A percentile compares a stretch with the other conserved stretches of the same genome.
Evolutionary conservation across 2,888 invertebrate genomes (phyloP).

Genomic region (Plebejus melissa): DNA sequence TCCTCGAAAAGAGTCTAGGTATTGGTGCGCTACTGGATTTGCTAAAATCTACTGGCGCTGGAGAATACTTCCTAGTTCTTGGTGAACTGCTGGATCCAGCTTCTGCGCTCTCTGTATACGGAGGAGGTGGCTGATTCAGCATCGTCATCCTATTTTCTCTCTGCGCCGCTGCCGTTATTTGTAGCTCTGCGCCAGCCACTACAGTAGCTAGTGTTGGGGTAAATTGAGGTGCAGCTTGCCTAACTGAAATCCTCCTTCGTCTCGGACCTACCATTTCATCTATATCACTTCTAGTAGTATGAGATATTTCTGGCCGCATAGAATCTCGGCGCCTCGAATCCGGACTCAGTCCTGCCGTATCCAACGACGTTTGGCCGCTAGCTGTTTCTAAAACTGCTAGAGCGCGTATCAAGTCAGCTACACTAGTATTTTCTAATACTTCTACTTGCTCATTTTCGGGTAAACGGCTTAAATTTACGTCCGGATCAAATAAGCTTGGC

Average conservation of each 20-base stretch:
- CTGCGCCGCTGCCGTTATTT: slow-evolving; percentile 64
- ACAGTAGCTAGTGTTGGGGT: slow-evolving; percentile 71
- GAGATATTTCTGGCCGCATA: slow-evolving; percentile 55
- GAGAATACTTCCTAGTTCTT: slow-evolving; percentile 63
- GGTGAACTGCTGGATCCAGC: slow-evolving; percentile 45
- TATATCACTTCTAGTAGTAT: slow-evolving; percentile 48
- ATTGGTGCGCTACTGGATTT: slow-evolving; percentile 61
- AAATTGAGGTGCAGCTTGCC: slow-evolving; percentile 64
- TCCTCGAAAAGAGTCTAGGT: slow-evolving; percentile 65
- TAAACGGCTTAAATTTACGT: slow-evolving; percentile 59
- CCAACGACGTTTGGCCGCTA: slow-evolving; percentile 41
- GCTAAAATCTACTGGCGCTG: slow-evolving; percentile 59
- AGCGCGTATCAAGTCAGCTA: slow-evolving; percentile 89
- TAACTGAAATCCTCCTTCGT: slow-evolving; percentile 64
- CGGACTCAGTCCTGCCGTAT: slow-evolving; percentile 39
- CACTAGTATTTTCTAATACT: slow-evolving; percentile 88
- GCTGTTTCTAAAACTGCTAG: slow-evolving; percentile 82
- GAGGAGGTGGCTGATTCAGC: slow-evolving; percentile 69
- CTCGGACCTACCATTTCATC: slow-evolving; percentile 59
- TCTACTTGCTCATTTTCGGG: slow-evolving; percentile 74
- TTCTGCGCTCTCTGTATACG: slow-evolving; percentile 58
- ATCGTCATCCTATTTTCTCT: slow-evolving; percentile 69
- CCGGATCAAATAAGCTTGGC: slow-evolving; percentile 68
- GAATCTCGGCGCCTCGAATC: slow-evolving; percentile 57
- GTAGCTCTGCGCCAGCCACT: slow-evolving; percentile 66